phyloP scores from a whole-genome alignment of 2,888 invertebrate species.

The Actias luna region DNA sequence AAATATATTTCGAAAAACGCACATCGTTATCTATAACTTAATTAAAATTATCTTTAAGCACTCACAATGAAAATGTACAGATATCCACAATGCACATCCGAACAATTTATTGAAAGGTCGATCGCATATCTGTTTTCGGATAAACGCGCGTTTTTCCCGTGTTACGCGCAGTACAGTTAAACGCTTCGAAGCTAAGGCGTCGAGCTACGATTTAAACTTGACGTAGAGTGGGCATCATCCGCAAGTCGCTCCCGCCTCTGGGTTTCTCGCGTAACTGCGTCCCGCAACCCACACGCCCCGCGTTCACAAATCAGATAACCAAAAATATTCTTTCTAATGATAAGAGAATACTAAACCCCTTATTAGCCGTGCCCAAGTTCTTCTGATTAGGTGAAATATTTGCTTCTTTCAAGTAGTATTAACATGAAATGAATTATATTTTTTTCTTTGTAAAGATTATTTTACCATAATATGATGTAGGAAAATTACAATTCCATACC shows the following conservation, averaged over 20 bases:
- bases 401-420: not conserved
- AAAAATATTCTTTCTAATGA: conserved; percentile 37
- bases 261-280: conserved; percentile 40
- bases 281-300: conserved; percentile 48
- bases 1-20: conserved; percentile 5
- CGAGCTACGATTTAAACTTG: conserved; percentile 57
- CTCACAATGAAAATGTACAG: conserved; percentile 15
- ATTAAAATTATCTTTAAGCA: conserved; percentile 15
- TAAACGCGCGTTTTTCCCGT: conserved; percentile 34
- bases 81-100: conserved; percentile 8
- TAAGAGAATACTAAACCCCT: conserved; percentile 39
- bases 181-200: conserved; percentile 57
- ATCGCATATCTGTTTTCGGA: conserved; percentile 12
- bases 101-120: conserved; percentile 2
- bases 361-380: conserved; percentile 31
- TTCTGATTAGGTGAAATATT: not conserved
- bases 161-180: conserved; percentile 25
- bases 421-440: not conserved
- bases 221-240: conserved; percentile 60
- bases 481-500: not conserved
- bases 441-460: not conserved
- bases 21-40: conserved; percentile 11
- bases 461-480: not conserved
- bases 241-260: conserved; percentile 56
- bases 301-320: conserved; percentile 47